Percentiles rank a stretch among this genome's conserved stretches.
These are phyloP conservation scores for Ochropacha duplaris DNA, from an alignment of 2,888 invertebrate genomes.

Conservation along the genomic window DNA sequence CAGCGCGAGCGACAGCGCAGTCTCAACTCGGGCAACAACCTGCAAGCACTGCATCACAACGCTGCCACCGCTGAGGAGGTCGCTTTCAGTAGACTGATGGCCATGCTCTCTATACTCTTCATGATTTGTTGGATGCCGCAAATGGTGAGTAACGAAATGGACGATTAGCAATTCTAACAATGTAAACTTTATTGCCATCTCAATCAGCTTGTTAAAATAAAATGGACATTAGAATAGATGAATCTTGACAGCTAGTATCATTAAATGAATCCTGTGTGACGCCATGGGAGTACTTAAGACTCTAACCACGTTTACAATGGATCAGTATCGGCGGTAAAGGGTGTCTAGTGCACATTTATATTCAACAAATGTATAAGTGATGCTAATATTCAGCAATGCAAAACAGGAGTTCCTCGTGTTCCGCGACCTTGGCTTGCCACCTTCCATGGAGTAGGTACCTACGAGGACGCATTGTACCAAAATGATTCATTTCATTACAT, in stretches of 20 bases:
- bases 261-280: conserved; percentile 14
- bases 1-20: conserved; percentile 43
- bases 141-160: conserved; percentile 91
- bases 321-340: conserved; percentile 24
- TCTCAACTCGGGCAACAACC: conserved; percentile 48
- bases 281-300: conserved; percentile 16
- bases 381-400: conserved; percentile 25
- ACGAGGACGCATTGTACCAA: conserved; percentile 15
- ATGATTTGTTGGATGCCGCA: conserved; percentile 94
- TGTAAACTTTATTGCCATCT: not conserved
- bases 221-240: conserved; percentile 30
- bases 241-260: conserved; percentile 16
- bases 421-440: conserved; percentile 36
- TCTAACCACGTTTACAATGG: conserved; percentile 29
- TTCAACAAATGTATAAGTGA: conserved; percentile 27
- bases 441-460: conserved; percentile 17
- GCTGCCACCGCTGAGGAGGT: conserved; percentile 90
- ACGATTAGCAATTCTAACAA: not conserved
- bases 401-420: conserved; percentile 30
- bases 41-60: conserved; percentile 52
- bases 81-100: conserved; percentile 93
- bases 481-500: conserved; percentile 4
- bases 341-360: conserved; percentile 32
- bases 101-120: conserved; percentile 90
- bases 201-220: not conserved